phyloP scores from a whole-genome alignment of 2,888 invertebrate genomes.

The Hypsopygia costalis region DNA sequence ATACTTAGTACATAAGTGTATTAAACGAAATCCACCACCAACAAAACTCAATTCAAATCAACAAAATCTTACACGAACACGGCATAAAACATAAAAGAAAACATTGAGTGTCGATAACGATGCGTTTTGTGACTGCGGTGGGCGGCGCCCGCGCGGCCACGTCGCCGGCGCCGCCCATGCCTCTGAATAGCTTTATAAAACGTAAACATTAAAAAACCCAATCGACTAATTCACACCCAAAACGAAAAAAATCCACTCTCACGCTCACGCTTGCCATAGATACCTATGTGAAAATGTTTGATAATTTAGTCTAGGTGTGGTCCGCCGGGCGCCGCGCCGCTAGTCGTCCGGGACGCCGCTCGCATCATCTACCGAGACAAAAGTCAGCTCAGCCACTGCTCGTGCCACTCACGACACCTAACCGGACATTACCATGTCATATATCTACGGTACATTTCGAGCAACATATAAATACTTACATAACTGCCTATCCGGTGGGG shows the following conservation, averaged over 20 bases:
- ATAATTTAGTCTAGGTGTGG: slow-evolving; percentile 76
- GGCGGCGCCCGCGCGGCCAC: slow-evolving; percentile 62
- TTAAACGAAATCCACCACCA: slow-evolving; percentile 81
- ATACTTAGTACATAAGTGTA: slow-evolving; percentile 70
- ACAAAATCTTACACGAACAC: slow-evolving; percentile 79
- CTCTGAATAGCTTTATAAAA: slow-evolving; percentile 71
- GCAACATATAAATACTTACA: too few relatives aligned
- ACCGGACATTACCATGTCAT: slow-evolving; percentile 13
- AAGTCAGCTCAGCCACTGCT: slow-evolving; percentile 65
- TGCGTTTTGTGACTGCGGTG: slow-evolving; percentile 66
- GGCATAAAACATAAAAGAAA: slow-evolving; percentile 78
- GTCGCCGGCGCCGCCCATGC: slow-evolving; percentile 70
- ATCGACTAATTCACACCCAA: slow-evolving; percentile 81
- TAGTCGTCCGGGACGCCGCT: slow-evolving; percentile 68
- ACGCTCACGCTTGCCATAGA: slow-evolving; percentile 81
- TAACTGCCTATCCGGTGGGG: too few relatives aligned
- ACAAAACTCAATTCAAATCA: slow-evolving; percentile 78
- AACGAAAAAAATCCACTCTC: slow-evolving; percentile 81
- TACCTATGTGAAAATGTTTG: slow-evolving; percentile 80
- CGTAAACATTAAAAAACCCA: slow-evolving; percentile 80
- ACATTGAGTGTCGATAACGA: slow-evolving; percentile 77
- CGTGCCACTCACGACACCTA: slow-evolving; percentile 24
- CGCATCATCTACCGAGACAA: slow-evolving; percentile 81
- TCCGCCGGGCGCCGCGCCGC: slow-evolving; percentile 72
- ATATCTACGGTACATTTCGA: neutral